These are phyloP conservation scores for Cotesia vestalis DNA, from an alignment of 1,140 invertebrate genomes.

Conservation along the genomic window DNA sequence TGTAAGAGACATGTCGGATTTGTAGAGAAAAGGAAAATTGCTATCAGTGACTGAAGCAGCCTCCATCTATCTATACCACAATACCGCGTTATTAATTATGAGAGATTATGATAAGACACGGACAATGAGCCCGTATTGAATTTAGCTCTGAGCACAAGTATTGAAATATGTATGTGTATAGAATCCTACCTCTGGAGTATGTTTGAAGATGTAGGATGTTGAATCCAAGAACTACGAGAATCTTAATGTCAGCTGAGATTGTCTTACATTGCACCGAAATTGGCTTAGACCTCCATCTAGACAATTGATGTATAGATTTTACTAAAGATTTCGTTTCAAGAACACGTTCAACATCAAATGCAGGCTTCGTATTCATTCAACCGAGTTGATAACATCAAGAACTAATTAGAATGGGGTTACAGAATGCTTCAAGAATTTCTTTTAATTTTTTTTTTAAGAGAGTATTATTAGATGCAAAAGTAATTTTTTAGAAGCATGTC, in stretches of 20 bases:
- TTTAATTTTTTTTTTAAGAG: too few relatives aligned
- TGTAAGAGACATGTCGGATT: too few relatives aligned
- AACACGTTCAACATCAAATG: background rate
- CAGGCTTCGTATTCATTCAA: too few relatives aligned
- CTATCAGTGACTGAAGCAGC: constrained; percentile 12
- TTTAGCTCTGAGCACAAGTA: constrained; percentile 41
- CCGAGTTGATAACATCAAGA: too few relatives aligned
- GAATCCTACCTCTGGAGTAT: background rate
- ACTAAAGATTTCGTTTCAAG: background rate
- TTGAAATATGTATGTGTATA: constrained; percentile 40
- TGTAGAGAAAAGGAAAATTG: background rate
- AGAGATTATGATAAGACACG: constrained; percentile 66
- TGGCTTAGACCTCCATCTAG: background rate
- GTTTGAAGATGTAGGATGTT: constrained; percentile 11
- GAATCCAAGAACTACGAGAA: background rate
- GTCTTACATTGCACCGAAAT: constrained; percentile 7
- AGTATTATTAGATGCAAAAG: too few relatives aligned
- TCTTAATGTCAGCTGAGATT: constrained; percentile 3
- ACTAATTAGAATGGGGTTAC: too few relatives aligned
- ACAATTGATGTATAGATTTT: constrained; percentile 11
- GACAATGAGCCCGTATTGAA: constrained; percentile 67
- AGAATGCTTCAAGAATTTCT: too few relatives aligned
- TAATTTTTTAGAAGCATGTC: too few relatives aligned
- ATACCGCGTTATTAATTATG: constrained; percentile 67
- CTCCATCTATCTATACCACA: constrained; percentile 64